Base-by-base conservation (phyloP, 2,797 vertebrate genomes). In the Iguana delicatissima region DNA sequence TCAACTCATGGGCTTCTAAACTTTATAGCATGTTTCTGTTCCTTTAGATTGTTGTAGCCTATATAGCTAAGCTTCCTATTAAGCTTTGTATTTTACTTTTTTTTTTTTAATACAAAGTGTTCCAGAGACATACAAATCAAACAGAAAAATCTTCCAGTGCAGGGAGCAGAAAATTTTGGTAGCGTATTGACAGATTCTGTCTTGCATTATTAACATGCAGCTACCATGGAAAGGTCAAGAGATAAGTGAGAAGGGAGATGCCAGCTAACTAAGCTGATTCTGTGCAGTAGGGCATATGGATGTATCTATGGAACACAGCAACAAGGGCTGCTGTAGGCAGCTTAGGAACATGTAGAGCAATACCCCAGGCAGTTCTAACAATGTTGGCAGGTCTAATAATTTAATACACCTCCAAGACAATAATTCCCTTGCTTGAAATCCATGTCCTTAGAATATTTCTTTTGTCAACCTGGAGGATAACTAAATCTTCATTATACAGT, bases 151-250 rank as follows among this genome's bases (percentile, higher is more conserved):
- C 46, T 38, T 55, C 64, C 64, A 57, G n/a, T 18, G 50, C n/a
- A 46, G 50, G 22, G 24, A 57, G 35, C n/a, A 57, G 64, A 57
- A 59, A 26, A 22, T 93, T 96, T 92, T 93, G 0, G 64, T 69
- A 57, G 89, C 89, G 9, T 89, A 90, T 85, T 91, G 0, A 90
- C 4, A 0, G 24, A 57, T 88, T 91, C 88, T 92, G 82, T 86
- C 84, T 82, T 93, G 88, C 84, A 86, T 59, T 91, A 22, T 92
- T 91, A 94, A 91, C 0, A 46, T 84, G 85, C 16, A 32, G 6
- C 3, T 38, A 89, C 42, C 84, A 18, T 2, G 87, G 88, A 18
- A 89, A 89, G 64, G 79, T 82, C 13, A 92, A 62, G 89, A 88
- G 92, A 91, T 85, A 35, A 93, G 86, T 8, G 59, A 26, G 73